Evolutionary conservation across 53 echinoderm and acorn worm species (phyloP).

Genomic region (Apostichopus leukothele): DNA sequence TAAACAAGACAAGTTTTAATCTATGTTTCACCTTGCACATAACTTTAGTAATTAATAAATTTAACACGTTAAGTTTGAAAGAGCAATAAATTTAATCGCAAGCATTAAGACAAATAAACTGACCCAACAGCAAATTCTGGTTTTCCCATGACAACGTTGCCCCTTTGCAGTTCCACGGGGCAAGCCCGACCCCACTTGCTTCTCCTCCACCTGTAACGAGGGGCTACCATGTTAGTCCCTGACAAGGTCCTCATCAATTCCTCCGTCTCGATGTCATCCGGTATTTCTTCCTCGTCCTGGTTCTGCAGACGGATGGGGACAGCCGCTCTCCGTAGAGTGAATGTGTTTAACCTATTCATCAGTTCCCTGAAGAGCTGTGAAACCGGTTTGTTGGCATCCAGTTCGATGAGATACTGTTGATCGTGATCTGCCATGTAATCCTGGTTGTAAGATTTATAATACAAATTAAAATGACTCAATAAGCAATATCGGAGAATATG

Average conservation of each 20-base stretch:
- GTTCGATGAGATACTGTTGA: constrained; percentile 94
- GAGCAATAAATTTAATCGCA: too few species aligned
- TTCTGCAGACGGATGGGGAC: constrained; percentile 93
- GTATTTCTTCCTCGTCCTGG: constrained; percentile 93
- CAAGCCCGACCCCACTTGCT: constrained; percentile 90
- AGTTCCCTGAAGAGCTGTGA: constrained; percentile 73
- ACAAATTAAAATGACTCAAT: too few species aligned
- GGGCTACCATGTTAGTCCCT: constrained; percentile 91
- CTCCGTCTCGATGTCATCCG: constrained; percentile 93
- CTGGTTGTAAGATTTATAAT: constrained; percentile 32
- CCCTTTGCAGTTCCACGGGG: constrained; percentile 93
- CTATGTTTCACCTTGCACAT: too few species aligned
- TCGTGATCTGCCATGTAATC: constrained; percentile 99
- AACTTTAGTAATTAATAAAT: too few species aligned
- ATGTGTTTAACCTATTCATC: constrained; percentile 82
- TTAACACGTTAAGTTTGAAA: too few species aligned
- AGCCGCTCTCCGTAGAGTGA: constrained; percentile 85
- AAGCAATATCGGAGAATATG: not conserved
- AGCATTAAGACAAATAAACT: not conserved
- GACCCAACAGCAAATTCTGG: constrained; percentile 99
- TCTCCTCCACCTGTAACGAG: constrained; percentile 85
- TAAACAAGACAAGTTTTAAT: too few species aligned
- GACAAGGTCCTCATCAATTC: constrained; percentile 96
- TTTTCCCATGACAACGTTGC: constrained; percentile 91
- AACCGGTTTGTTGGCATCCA: constrained; percentile 87